Base-by-base conservation (phyloP, 1,140 invertebrate species). In the Caenorhabditis tropicalis region DNA sequence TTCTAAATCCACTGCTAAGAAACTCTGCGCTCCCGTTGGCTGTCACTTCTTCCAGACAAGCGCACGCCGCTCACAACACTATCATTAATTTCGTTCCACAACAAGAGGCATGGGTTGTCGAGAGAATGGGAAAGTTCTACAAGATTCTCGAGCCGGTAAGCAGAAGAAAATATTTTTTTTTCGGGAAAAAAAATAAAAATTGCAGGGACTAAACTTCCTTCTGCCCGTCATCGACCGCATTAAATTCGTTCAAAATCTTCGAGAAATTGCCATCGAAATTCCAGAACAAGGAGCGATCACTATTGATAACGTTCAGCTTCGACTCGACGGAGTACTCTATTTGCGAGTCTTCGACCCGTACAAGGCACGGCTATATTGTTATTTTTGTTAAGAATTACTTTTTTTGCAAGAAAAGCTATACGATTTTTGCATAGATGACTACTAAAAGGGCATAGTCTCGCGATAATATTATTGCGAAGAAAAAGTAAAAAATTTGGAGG, bases 261-360 rank as follows among this genome's bases (percentile, higher is more conserved):
- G 99, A 92, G 98, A 99, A 95, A 96, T 99, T 86, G 96, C 97
- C 0, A 99, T 99, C 89, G 97, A 99, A 93, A 96, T 99, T 79
- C 98, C 98, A 0, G 95, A 99, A 91, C 98, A 99, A 92, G 96
- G 95, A 92, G 98, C 98, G 39, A 98, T 99, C 87, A 98, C 98
- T 21, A 94, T 94, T 91, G 94, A 89, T 65, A 89, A 89, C 93
- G 98, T 99, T 0, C 97, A 96, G 2, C 92, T 99, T 58, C 95
- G 94, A 90, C 96, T 99, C 90, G 98, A 99, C 93, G 98, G 97
- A 87, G 97, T 99, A 16, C 93, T 99, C 27, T 99, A 99, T 92
- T 93, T 99, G 82, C 93, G 95, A 91, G 95, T 99, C 87, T 93
- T 96, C 82, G 95, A 99, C 93, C 95, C 98, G 21, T 99, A 98